These are phyloP conservation scores for Lithobates sylvaticus DNA, from an alignment of 2,797 vertebrate genomes.

Conservation along the genomic window DNA sequence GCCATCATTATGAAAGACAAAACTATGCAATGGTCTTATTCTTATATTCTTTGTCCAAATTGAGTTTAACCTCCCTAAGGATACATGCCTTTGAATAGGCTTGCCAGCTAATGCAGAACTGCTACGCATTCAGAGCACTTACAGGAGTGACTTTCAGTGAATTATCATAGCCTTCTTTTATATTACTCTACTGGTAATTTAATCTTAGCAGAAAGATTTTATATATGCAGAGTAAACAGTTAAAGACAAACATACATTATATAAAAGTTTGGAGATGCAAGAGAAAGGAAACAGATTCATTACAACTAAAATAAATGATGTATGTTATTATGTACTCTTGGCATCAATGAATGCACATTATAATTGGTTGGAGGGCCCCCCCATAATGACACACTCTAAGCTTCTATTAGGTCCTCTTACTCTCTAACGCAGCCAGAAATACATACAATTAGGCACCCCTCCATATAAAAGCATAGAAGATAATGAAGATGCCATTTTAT, in stretches of 20 bases:
- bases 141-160: slow-evolving; percentile 4
- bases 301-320: not conserved
- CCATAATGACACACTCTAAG: too few species aligned
- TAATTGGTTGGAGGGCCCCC: too few species aligned
- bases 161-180: slow-evolving; percentile 21
- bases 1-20: slow-evolving; percentile 32
- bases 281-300: not conserved
- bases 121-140: slow-evolving; percentile 7
- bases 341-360: too few species aligned
- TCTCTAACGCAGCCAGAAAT: too few species aligned
- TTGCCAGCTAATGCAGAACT: slow-evolving; percentile 12
- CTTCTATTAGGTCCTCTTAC: too few species aligned
- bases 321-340: too few species aligned
- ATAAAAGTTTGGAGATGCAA: not conserved
- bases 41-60: slow-evolving; percentile 26
- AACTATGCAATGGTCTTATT: slow-evolving; percentile 32
- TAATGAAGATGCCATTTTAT: too few species aligned
- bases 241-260: not conserved
- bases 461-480: too few species aligned
- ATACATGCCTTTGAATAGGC: slow-evolving; percentile 22
- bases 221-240: not conserved
- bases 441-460: too few species aligned
- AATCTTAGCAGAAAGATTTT: not conserved
- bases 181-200: slow-evolving; percentile 19
- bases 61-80: slow-evolving; percentile 36